Conservation (phyloP, 1,140 invertebrate genomes). For the Drosophila rufa region DNA sequence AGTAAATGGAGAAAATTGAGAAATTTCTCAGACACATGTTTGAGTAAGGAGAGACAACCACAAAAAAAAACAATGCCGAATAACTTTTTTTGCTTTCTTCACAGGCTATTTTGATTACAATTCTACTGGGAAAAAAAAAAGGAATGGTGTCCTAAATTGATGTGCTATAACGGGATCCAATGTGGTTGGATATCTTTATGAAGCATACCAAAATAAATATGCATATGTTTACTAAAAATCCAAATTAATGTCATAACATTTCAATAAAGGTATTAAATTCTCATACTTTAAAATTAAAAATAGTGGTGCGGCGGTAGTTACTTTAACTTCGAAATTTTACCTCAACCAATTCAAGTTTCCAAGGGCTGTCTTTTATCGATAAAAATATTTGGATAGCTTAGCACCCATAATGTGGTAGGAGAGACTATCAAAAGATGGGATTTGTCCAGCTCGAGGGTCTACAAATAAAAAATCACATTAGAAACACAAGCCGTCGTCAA, state of each 20-base stretch:
- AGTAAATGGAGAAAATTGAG: conserved; percentile 67
- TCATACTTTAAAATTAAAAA: background rate
- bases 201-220: background rate
- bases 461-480: conserved; percentile 79
- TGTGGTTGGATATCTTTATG: background rate
- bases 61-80: background rate
- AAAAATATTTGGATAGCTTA: conserved; percentile 47
- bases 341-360: background rate
- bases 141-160: background rate
- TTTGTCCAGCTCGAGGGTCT: conserved; percentile 6
- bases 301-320: background rate
- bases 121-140: conserved; percentile 25
- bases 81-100: background rate
- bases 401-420: conserved; percentile 21
- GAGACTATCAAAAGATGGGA: conserved; percentile 26
- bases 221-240: too few species aligned
- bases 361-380: conserved; percentile 20
- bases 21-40: conserved; percentile 39
- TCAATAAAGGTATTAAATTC: background rate
- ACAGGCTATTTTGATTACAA: conserved; percentile 54
- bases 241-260: too few species aligned
- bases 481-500: conserved; percentile 75
- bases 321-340: background rate
- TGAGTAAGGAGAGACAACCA: conserved; percentile 34
- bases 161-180: background rate